Percentiles rank a stretch among this genome's conserved stretches.
These are phyloP conservation scores for Cyclina sinensis DNA, from an alignment of 1,140 invertebrate genomes.

Conservation along the genomic window DNA sequence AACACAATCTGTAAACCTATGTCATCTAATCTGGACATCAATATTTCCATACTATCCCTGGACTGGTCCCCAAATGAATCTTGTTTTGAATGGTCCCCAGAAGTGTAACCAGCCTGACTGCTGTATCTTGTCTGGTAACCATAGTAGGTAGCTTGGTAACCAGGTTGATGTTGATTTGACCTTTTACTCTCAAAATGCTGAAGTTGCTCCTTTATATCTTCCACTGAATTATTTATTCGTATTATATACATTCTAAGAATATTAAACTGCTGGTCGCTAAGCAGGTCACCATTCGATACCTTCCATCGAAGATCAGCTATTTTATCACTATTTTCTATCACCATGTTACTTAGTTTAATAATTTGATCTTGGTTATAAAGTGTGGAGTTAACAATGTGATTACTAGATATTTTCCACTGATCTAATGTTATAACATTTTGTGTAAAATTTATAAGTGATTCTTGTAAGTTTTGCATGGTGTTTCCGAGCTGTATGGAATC, in stretches of 20 bases:
- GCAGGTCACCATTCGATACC: constrained; percentile 64
- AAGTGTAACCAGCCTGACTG: constrained; percentile 7
- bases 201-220: constrained; percentile 77
- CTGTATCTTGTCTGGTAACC: constrained; percentile 9
- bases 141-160: constrained; percentile 40
- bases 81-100: background rate
- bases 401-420: constrained; percentile 78
- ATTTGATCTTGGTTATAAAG: constrained; percentile 76
- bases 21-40: constrained; percentile 72
- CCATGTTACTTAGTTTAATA: constrained; percentile 72
- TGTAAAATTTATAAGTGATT: constrained; percentile 78
- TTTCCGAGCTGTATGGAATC: constrained; percentile 75
- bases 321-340: constrained; percentile 74
- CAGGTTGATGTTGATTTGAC: constrained; percentile 3
- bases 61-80: constrained; percentile 37
- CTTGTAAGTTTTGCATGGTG: constrained; percentile 77
- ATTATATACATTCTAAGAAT: constrained; percentile 78
- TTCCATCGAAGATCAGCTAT: constrained; percentile 73
- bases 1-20: constrained; percentile 76
- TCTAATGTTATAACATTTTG: constrained; percentile 80
- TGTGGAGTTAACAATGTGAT: constrained; percentile 74
- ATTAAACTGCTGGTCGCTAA: constrained; percentile 76
- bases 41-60: background rate
- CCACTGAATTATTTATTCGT: constrained; percentile 79
- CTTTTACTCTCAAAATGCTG: constrained; percentile 60